Evolutionary conservation across 2,888 invertebrate genomes (phyloP), one percentile per base, ranked within the genome.

Genomic region (Micropterix aruncella): DNA sequence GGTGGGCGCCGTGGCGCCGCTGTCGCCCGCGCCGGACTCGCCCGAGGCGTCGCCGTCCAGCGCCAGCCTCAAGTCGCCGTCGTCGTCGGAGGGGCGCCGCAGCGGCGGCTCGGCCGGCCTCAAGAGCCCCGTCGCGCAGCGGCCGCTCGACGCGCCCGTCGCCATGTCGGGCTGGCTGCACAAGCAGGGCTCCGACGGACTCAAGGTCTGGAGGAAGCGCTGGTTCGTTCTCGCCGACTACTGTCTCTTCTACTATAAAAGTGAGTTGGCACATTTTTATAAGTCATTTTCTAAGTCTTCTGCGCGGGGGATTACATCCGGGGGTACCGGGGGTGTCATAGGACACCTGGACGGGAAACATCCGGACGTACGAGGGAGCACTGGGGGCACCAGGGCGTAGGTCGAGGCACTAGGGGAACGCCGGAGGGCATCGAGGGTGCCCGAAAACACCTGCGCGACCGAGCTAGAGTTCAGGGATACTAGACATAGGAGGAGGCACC

Each of bases 151-250:
- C 38, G 86, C 91, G 1, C 84, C 87, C 4, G 90, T 93, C 5
- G 80, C 89, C 1, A 75, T 89, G 56, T 80, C 88, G 52, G 93
- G 93, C 16, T 90, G 93, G 83, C 69, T 94, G 41, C 85, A 90
- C 62, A 92, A 93, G 59, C 90, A 93, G 68, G 93, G 93, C 43
- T 90, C 90, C 27, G 90, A 91, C 57, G 92, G 92, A 4, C 70
- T 94, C 2, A 93, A 91, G 75, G 79, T 91, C 38, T 94, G 94
- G 93, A 85, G 92, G 60, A 90, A 88, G 60, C 77, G 93, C 47
- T 94, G 93, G 93, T 93, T 91, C 67, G 93, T 94, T 37, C 71
- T 94, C 45, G 87, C 91, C 19, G 92, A 94, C 61, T 93, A 89
- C 63, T 92, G 92, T 59, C 74, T 94, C 48, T 94, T 91, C 67